Evolutionary conservation across 2,797 vertebrate genomes (phyloP).

Genomic region (Hydrolagus colliei): DNA sequence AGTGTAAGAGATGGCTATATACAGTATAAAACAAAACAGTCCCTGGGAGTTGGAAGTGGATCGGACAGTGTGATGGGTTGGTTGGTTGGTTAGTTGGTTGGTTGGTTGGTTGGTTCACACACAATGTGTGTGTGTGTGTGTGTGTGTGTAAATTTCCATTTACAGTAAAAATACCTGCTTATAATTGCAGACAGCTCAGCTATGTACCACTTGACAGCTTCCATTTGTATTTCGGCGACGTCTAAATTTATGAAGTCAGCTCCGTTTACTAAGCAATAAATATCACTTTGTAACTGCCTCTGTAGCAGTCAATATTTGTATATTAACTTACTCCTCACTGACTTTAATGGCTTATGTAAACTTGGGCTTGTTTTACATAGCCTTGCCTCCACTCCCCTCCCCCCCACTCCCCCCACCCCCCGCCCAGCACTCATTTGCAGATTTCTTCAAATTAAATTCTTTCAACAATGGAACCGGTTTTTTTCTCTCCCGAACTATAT

Average conservation of each 20-base stretch:
- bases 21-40: neutral
- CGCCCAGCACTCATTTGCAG: neutral
- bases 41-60: neutral
- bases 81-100: too few species aligned
- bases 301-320: constrained; percentile 26
- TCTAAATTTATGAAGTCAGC: constrained; percentile 19
- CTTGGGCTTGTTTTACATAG: neutral
- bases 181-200: neutral
- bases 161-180: neutral
- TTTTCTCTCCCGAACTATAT: constrained; percentile 37
- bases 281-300: constrained; percentile 12
- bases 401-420: too few species aligned
- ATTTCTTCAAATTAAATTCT: constrained; percentile 30
- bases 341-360: constrained; percentile 25
- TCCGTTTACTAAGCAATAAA: constrained; percentile 17
- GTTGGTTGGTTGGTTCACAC: too few species aligned
- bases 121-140: too few species aligned
- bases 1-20: too few species aligned
- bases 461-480: constrained; percentile 30
- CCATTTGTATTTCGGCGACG: neutral
- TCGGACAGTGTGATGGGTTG: neutral
- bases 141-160: neutral
- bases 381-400: constrained; percentile 1
- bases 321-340: neutral
- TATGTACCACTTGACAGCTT: neutral